Base-by-base conservation (phyloP, 2,113 vertebrate species). In the Jaculus jaculus region DNA sequence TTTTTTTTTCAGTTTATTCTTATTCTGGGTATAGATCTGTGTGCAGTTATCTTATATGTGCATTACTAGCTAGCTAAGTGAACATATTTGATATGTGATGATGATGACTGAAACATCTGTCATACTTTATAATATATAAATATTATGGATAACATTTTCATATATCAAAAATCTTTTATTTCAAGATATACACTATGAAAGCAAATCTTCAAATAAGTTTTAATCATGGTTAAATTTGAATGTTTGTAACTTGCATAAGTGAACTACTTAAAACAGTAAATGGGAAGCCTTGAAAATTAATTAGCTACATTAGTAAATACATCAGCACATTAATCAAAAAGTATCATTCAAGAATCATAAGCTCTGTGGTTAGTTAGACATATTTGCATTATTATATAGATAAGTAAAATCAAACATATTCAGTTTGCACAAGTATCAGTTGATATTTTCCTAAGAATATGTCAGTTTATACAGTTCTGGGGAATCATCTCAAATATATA, bases 271-370 rank as follows among this genome's bases (percentile, higher is more conserved):
- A 30, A 95, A 83, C 23, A 93, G 75, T 54, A 89, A 60, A 42
- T 60, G 2, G 34, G 69, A 93, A 89, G n/a, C 13, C 58, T 69
- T 87, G 61, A 86, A 95, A 86, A 61, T 61, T 37, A 79, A 71
- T 88, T 94, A 63, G 17, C 20, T 37, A 30, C 9, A 68, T n/a
- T 96, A 42, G 13, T 80, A 66, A 95, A 83, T 65, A 37, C 37
- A 34, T 34, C 66, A 82, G 2, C 34, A 81, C 92, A 73, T 94
- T 60, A 81, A 21, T 80, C n/a, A 8, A 88, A 69, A 92, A n/a
- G 21, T 73, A 37, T 61, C 0, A 69, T n/a, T 84, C 88, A 89
- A 65, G 93, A 63, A 15, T 39, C 80, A 34, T 11, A 26, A 91
- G 37, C 26, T 89, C 10, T 21, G 12, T 34, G 12, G 82, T 91